Conservation (phyloP, 2,888 invertebrate species). For the Luperina nickerlii region DNA sequence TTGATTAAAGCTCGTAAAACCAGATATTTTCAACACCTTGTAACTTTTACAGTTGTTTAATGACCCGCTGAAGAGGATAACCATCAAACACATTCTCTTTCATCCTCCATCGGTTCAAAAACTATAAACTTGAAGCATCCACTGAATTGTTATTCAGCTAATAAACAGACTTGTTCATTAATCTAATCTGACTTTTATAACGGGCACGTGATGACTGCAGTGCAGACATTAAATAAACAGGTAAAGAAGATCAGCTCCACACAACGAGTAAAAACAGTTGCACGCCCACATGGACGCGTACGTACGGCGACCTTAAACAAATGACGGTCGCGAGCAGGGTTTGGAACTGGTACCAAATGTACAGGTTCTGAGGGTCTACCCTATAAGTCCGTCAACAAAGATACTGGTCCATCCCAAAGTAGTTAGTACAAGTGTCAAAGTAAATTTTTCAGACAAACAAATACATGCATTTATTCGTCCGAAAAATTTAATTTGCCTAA, state of each 20-base stretch:
- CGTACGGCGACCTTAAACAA: neutral
- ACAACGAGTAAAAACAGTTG: neutral
- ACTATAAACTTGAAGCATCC: constrained; percentile 28
- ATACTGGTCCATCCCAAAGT: no score
- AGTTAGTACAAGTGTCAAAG: no score
- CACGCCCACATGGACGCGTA: neutral
- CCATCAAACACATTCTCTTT: constrained; percentile 36
- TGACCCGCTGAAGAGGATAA: constrained; percentile 10
- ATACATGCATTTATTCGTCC: no score
- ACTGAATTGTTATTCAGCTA: constrained; percentile 10
- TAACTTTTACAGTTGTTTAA: constrained; percentile 9
- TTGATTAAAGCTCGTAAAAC: neutral
- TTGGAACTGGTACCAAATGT: no score
- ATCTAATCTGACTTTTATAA: constrained; percentile 53
- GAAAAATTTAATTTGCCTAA: no score
- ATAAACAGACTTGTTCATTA: constrained; percentile 40
- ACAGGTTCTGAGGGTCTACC: no score
- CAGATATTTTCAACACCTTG: neutral
- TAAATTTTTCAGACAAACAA: no score
- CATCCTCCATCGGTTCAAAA: constrained; percentile 34
- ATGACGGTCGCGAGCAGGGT: neutral
- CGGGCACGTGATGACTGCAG: constrained; percentile 18
- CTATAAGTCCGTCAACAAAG: no score
- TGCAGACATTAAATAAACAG: neutral
- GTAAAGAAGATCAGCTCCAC: neutral